Evolutionary conservation across 2,797 vertebrate species (phyloP), one percentile per base, ranked within the genome.

Genomic region (Eulemur rubriventer): DNA sequence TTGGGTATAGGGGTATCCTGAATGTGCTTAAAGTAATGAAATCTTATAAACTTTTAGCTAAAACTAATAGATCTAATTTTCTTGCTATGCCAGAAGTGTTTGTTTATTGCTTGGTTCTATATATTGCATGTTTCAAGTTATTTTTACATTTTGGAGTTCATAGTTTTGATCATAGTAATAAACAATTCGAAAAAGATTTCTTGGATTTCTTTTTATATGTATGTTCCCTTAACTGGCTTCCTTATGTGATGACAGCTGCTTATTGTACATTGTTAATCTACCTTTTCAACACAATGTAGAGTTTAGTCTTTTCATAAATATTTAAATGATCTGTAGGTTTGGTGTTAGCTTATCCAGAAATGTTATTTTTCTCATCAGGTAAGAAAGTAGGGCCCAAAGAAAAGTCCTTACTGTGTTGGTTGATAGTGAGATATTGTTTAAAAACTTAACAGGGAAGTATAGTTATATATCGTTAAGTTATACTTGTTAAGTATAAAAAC

Each of bases 81-180:
- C 13, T 93, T 18, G 89, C 12, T 22, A 2, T 67, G 28, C 52
- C 69, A 61, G 52, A 82, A 91, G n/a, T 93, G 38, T 69, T 80
- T 55, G 17, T 38, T 72, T 76, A 41, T 65, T 65, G 28, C 86
- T 89, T 69, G 28, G 26, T 91, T 38, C 38, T 79, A 59, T 67
- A 48, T 67, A 63, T 22, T 93, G 38, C 55, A 88, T 72, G 24
- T 81, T 81, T 95, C 41, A 78, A 81, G 16, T 38, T 63, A 1
- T 82, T 90, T 83, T 96, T 85, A 67, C 69, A 78, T 84, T 96
- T 94, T 88, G 41, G 55, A 46, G 24, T 94, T 96, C 26, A 41
- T 91, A 65, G 73, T 92, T 95, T 96, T 78, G 43, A 89, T 84
- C 50, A 65, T 41, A 50, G 10, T 55, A 55, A 72, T 61, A 93